Evolutionary conservation across 2,113 vertebrate genomes (phyloP), one percentile per base, ranked within the genome.

Genomic region (Cyprichromis sp.): DNA sequence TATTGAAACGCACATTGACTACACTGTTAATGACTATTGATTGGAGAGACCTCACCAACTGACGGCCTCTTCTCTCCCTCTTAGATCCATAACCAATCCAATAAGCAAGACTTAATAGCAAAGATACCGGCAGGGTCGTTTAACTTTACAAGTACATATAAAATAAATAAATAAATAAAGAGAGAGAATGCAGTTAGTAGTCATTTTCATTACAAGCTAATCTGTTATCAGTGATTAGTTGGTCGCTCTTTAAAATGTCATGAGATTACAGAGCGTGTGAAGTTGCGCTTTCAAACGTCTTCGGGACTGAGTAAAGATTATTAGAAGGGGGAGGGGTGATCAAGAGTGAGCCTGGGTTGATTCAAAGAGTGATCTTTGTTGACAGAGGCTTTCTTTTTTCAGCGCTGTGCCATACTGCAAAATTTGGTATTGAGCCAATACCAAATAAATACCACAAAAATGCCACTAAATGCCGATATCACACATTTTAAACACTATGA

Each of bases 381-480:
- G 26, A 29, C 9, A 47, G 24, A 66, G 61, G 10, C 2, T 66
- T 66, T 66, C 34, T 66, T 38, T 66, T 8, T 36, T 38, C 17
- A 66, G 61, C 17, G 4, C 31, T 66, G 31, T 66, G 61, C 34
- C 34, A n/a, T 38, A 38, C 61, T 66, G 61, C 34, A 38, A 38
- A 38, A 66, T 5, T n/a, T 66, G 61, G 34, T 38, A 66, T 66
- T 38, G 34, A 66, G 34, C 61, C 19, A 66, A n/a, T 66, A 38
- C 0, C 31, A 38, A 38, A 66, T 38, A 0, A 8, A 36, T 66
- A 5, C 0, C 17, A 66, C 9, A 7, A 66, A 66, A 36, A 13
- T 66, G 31, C 31, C 61, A 66, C 61, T 38, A 66, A 66, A 38
- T 38, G 17, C 34, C 34, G 10, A 38, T 38, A 5, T n/a, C 17